Percentiles rank a stretch among this genome's conserved stretches.
phyloP scores from a whole-genome alignment of 2,888 invertebrate species.

The Eurytoma adleriae region DNA sequence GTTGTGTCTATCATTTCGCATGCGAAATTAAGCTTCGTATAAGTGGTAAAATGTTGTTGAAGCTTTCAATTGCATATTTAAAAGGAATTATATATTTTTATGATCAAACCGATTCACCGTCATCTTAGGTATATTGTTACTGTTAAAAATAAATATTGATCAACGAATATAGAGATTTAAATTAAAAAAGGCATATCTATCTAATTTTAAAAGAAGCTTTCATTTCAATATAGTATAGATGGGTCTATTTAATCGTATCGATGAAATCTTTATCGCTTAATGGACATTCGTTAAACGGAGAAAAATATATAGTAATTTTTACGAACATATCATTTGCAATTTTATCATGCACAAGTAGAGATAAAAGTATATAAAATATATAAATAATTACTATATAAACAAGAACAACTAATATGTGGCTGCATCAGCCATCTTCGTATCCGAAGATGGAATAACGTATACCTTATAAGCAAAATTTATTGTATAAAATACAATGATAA shows the following conservation, averaged over 20 bases:
- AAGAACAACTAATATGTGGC: conserved; percentile 34
- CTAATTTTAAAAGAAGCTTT: neutral
- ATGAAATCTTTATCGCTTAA: conserved; percentile 11
- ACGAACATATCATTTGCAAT: conserved; percentile 51
- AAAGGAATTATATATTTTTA: too few relatives aligned
- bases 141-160: conserved; percentile 2
- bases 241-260: neutral
- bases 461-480: conserved; percentile 34
- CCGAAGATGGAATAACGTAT: too few relatives aligned
- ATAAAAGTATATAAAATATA: conserved; percentile 1
- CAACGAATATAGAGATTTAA: conserved; percentile 5
- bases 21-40: neutral
- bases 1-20: neutral
- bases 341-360: conserved; percentile 12
- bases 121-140: too few relatives aligned
- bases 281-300: neutral
- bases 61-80: conserved; percentile 1
- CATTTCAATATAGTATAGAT: conserved; percentile 1
- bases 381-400: conserved; percentile 13
- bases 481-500: conserved; percentile 24
- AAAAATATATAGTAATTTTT: neutral
- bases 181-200: neutral
- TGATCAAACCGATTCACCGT: too few relatives aligned
- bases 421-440: conserved; percentile 16
- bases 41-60: conserved; percentile 23